These are phyloP conservation scores for Bombyx mori DNA, from an alignment of 1,140 invertebrate genomes.

Conservation along the genomic window ASM3026992v2 NC_085119.1:11321501-11322000, in stretches of 20 bases:
- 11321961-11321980: conserved; percentile 73
- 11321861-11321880: conserved; percentile 67
- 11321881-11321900: conserved; percentile 76
- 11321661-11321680: conserved; percentile 24
- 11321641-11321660: conserved; percentile 32
- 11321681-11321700: conserved; percentile 35
- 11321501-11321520: conserved; percentile 9
- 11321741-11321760: conserved; percentile 32
- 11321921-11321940: conserved; percentile 78
- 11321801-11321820: conserved; percentile 74
- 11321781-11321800: conserved; percentile 79
- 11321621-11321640: conserved; percentile 27
- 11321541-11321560: conserved; percentile 10
- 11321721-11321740: conserved; percentile 28
- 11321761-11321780: conserved; percentile 73
- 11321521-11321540: conserved; percentile 7
- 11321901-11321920: conserved; percentile 81
- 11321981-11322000: conserved; percentile 57
- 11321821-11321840: conserved; percentile 80
- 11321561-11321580: conserved; percentile 40
- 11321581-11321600: conserved; percentile 39
- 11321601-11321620: conserved; percentile 30
- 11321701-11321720: conserved; percentile 29
- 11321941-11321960: conserved; percentile 77
- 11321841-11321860: conserved; percentile 79